These are phyloP conservation scores for Hyla sarda DNA, from an alignment of 2,113 vertebrate species.

Conservation along the genomic window DNA sequence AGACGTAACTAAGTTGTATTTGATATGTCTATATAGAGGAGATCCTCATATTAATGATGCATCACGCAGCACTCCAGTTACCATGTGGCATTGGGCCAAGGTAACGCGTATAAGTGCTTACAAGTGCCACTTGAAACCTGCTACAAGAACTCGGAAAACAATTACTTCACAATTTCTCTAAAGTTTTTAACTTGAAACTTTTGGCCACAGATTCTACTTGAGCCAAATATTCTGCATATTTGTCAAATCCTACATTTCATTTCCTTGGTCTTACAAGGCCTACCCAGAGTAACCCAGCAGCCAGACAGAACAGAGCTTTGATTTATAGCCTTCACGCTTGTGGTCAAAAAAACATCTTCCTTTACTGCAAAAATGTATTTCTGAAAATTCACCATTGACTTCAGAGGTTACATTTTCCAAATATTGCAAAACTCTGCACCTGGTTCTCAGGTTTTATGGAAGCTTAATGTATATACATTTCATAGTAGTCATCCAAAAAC, in stretches of 20 bases:
- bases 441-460: neutral
- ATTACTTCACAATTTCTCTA: conserved; percentile 8
- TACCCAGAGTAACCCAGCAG: neutral
- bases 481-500: conserved; percentile 7
- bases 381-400: conserved; percentile 10
- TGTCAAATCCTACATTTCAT: conserved; percentile 23
- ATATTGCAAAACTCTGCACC: neutral
- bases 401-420: neutral
- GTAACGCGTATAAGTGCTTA: neutral
- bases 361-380: neutral
- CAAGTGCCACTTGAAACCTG: neutral
- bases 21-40: conserved; percentile 6
- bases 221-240: conserved; percentile 32
- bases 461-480: neutral
- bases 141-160: conserved; percentile 10
- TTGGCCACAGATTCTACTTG: neutral
- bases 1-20: neutral
- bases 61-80: neutral
- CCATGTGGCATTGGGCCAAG: conserved; percentile 10
- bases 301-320: conserved; percentile 20
- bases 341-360: neutral
- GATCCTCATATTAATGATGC: conserved; percentile 10
- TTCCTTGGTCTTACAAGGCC: conserved; percentile 29
- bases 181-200: neutral
- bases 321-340: neutral